Base-by-base conservation (phyloP, 2,888 invertebrate genomes). In the Epicampocera succincta region DNA sequence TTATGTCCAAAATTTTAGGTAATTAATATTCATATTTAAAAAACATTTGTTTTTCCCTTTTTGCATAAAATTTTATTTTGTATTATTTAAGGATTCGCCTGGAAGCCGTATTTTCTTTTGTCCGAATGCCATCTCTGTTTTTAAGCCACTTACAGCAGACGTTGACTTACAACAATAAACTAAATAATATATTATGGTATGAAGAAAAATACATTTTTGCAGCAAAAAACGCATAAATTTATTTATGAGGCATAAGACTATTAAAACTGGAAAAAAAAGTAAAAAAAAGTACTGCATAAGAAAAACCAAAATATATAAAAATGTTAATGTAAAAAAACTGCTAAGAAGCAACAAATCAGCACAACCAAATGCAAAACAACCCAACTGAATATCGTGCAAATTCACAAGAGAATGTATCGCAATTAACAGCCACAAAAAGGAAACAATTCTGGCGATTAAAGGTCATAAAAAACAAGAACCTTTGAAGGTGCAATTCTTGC, bases 231-330 rank as follows among this genome's bases (percentile, higher is more conserved):
- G 63, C 81, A 81, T 77, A 77, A 73, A 81, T 73, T 81, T 81
- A 81, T 81, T 81, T 81, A 81, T 81, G 77, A 81, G 76, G 72
- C 81, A 81, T 77, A 72, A 81, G 81, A 68, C 76, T 81, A 76
- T 81, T 81, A 81, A 81, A 76, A 50, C 61, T 52, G 2, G 2
- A 25, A 25, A 68, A 73, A 81, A 81, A 76, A 50, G 56, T 52
- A 3, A 3, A 25, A 25, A 68, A 73, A 81, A 80, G 21, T 29
- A 33, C 60, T 71, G 77, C 58, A 69, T 63, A 69, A 61, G 50
- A 68, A 50, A 21, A 15, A 61, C 21, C 8, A 72, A n/a, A 29
- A 60, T 48, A 40, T 17, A 50, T 63, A 69, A 40, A 61, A 56
- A 19, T 60, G 56, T 29, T 61, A 48, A 25, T 25, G n/a, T 54